phyloP scores from a whole-genome alignment of 2,113 vertebrate genomes.

The Eubucco bourcierii region DNA sequence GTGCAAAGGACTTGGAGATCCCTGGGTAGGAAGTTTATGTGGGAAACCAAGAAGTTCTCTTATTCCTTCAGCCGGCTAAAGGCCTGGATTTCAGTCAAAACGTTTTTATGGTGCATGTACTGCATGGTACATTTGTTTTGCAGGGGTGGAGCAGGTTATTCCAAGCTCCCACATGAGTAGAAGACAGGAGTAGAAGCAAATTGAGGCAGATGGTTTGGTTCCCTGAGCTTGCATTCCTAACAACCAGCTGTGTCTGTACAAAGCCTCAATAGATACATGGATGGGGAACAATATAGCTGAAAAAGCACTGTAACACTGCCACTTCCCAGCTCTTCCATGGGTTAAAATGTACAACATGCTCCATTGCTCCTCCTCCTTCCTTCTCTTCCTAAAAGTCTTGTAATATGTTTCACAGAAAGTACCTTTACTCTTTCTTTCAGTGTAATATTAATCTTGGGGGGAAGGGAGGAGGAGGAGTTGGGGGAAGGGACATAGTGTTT shows the following conservation, averaged over 20 bases:
- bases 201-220: slow-evolving; percentile 55
- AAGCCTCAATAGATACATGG: slow-evolving; percentile 27
- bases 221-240: slow-evolving; percentile 64
- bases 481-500: slow-evolving; percentile 30
- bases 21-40: background rate
- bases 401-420: slow-evolving; percentile 69
- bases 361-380: slow-evolving; percentile 31
- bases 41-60: background rate
- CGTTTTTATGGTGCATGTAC: background rate
- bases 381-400: slow-evolving; percentile 5
- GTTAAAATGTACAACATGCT: background rate
- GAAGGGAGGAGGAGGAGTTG: background rate
- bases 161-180: slow-evolving; percentile 46
- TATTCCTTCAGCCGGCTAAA: slow-evolving; percentile 32
- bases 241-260: slow-evolving; percentile 76
- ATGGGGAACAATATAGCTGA: slow-evolving; percentile 25
- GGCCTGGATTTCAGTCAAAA: slow-evolving; percentile 12
- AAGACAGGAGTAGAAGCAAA: slow-evolving; percentile 24
- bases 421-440: slow-evolving; percentile 40
- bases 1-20: slow-evolving; percentile 1
- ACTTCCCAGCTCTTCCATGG: background rate
- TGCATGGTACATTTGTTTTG: background rate
- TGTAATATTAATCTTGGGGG: slow-evolving; percentile 40
- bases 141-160: slow-evolving; percentile 31
- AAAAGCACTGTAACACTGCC: slow-evolving; percentile 37